Percentiles rank a stretch among this genome's conserved stretches.
Conservation (phyloP, 2,113 vertebrate genomes). For the Carassius gibelio region DNA sequence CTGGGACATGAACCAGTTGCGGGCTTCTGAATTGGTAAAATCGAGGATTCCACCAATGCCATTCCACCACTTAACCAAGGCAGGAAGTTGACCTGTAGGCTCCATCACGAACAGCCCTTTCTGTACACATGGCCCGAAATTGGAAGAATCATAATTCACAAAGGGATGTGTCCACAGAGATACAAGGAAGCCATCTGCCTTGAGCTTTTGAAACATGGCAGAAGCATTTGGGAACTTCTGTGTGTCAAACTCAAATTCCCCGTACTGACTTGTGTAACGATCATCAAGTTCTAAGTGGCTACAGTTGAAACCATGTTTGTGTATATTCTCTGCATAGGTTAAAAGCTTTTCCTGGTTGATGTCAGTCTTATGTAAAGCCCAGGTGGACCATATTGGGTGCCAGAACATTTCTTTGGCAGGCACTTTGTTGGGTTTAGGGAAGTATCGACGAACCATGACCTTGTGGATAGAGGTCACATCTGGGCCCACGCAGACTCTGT, state of each 20-base stretch:
- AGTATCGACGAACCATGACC: conserved; percentile 92
- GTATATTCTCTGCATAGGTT: conserved; percentile 78
- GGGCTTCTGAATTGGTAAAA: conserved; percentile 87
- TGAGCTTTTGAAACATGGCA: conserved; percentile 83
- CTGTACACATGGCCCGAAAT: conserved; percentile 82
- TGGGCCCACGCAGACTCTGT: conserved; percentile 86
- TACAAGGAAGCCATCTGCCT: conserved; percentile 80
- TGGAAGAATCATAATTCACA: conserved; percentile 83
- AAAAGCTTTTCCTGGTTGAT: conserved; percentile 85
- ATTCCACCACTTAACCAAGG: conserved; percentile 90
- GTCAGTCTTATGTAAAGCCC: conserved; percentile 83
- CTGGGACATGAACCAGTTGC: conserved; percentile 87
- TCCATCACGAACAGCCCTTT: conserved; percentile 83
- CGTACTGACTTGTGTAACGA: conserved; percentile 82
- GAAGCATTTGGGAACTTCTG: conserved; percentile 84
- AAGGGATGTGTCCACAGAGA: conserved; percentile 91
- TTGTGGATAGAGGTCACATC: conserved; percentile 92
- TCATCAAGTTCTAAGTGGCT: conserved; percentile 90
- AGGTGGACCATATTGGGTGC: conserved; percentile 89
- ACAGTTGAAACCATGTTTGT: conserved; percentile 83
- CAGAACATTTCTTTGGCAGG: conserved; percentile 83
- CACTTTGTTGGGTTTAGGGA: conserved; percentile 87
- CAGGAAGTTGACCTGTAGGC: conserved; percentile 78
- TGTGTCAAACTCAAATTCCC: conserved; percentile 86
- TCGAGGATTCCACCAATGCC: conserved; percentile 90